Evolutionary conservation across 2,797 vertebrate genomes (phyloP).

Genomic region (Mareca strepera): DNA sequence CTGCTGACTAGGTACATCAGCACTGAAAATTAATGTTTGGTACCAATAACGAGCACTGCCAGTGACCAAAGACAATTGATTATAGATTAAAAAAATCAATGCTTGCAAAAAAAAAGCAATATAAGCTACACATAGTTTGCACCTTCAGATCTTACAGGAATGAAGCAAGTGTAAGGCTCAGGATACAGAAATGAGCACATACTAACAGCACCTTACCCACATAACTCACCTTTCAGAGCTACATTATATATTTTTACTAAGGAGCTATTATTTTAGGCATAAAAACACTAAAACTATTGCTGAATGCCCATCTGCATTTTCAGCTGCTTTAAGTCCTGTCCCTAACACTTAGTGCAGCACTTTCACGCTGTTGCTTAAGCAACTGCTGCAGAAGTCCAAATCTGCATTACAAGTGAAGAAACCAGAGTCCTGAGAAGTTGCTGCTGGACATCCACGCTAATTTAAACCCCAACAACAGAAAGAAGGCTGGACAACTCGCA

Average conservation of each 20-base stretch:
- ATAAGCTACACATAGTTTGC: background rate
- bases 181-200: background rate
- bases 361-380: background rate
- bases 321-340: background rate
- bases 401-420: background rate
- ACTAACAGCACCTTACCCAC: background rate
- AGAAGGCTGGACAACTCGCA: background rate
- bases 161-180: background rate
- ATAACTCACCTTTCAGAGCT: background rate
- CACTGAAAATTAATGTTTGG: background rate
- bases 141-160: background rate
- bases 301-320: background rate
- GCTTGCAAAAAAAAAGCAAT: background rate
- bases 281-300: background rate
- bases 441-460: background rate
- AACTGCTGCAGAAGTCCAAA: background rate
- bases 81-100: background rate
- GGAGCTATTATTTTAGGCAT: background rate
- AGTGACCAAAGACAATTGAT: background rate
- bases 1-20: background rate
- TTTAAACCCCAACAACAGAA: background rate
- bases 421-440: background rate
- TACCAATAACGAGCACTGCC: background rate
- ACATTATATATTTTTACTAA: background rate
- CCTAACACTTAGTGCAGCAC: background rate